Evolutionary conservation across 2,888 invertebrate genomes (phyloP).

Genomic region (Drosophila meridiana): DNA sequence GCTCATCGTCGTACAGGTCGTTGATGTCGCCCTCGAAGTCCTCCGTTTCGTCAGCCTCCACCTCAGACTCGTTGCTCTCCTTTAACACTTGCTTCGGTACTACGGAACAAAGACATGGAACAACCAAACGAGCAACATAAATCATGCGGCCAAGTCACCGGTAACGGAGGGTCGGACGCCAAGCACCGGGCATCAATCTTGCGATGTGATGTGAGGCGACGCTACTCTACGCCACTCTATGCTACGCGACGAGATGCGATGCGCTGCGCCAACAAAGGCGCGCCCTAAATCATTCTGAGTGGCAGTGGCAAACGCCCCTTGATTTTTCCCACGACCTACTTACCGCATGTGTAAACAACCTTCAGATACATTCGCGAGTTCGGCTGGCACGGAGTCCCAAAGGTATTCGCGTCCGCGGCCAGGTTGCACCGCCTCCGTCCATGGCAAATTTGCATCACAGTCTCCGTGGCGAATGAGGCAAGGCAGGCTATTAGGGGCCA

Average conservation of each 20-base stretch:
- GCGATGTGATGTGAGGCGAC: constrained; percentile 10
- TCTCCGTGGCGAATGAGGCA: constrained; percentile 95
- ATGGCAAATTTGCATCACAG: constrained; percentile 94
- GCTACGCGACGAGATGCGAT: constrained; percentile 26
- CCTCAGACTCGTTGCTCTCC: constrained; percentile 92
- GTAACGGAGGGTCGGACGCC: constrained; percentile 29
- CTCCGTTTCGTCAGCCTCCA: constrained; percentile 91
- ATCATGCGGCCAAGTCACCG: constrained; percentile 54
- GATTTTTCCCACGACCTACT: constrained; percentile 84
- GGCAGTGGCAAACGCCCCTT: constrained; percentile 39
- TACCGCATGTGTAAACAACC: constrained; percentile 95
- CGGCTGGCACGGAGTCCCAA: constrained; percentile 92
- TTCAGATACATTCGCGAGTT: constrained; percentile 94
- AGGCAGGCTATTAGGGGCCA: constrained; percentile 90
- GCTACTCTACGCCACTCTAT: not conserved
- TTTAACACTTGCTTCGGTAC: constrained; percentile 94
- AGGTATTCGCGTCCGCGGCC: constrained; percentile 93
- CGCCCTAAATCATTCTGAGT: constrained; percentile 60
- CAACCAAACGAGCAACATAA: constrained; percentile 53
- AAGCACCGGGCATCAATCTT: constrained; percentile 50
- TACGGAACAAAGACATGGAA: constrained; percentile 80
- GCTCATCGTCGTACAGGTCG: constrained; percentile 86
- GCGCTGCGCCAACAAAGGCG: constrained; percentile 55
- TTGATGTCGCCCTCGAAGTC: constrained; percentile 86
- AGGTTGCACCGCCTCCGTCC: constrained; percentile 93